Evolutionary conservation across 2,113 vertebrate species (phyloP), one percentile per base, ranked within the genome.

Genomic region (Myxocyprinus asiaticus): DNA sequence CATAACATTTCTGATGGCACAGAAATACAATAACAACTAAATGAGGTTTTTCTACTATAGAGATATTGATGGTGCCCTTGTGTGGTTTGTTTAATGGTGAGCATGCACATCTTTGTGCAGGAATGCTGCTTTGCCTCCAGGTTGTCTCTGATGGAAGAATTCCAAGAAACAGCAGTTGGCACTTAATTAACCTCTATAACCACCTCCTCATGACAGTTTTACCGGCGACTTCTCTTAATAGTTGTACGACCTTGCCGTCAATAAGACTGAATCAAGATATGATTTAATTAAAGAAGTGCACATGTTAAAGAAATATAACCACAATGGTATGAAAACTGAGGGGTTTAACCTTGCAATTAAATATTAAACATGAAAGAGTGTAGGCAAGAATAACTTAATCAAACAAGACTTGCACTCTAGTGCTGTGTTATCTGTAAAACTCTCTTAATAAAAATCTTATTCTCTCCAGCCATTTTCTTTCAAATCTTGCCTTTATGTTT

Each of bases 171-270:
- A 83, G 88, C 86, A 92, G 88, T 90, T 86, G 88, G 83, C 86
- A 87, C 89, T 93, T 93, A 94, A 93, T 93, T 94, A 91, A 92
- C 92, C 91, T 91, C 86, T 88, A 86, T 85, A 82, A 88, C 88
- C 90, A 85, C 91, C 89, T 90, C 88, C 90, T 88, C 88, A 81
- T 86, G 89, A 91, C 88, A 90, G 85, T 91, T 90, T 91, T 91
- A 86, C 86, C 83, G 76, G 22, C 3, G 22, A 33, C 22, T 91
- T 84, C 81, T 84, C 89, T 92, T 91, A 92, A 92, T 92, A 91
- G 88, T 92, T 90, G 89, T 91, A 91, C 85, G 91, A 93, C 91
- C 92, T 93, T 90, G 90, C 90, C 86, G 88, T 91, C 91, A 88
- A 90, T 90, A 91, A 91, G 88, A 92, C 89, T 91, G 89, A 91